Base-by-base conservation (phyloP, 2,797 vertebrate genomes). In the Halcyon leucocephala region DNA sequence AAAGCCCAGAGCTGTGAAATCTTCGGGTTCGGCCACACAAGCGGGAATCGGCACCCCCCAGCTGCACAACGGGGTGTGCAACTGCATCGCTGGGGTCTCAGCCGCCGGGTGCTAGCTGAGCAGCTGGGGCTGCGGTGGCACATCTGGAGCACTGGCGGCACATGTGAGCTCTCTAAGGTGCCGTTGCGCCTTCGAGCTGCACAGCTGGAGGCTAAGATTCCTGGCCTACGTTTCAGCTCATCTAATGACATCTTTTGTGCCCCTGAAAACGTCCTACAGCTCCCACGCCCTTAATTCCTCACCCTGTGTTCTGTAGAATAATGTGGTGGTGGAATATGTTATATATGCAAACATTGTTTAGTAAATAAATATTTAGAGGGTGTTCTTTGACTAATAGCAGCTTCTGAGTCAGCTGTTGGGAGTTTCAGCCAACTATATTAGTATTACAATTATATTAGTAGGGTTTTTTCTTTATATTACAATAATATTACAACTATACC, bases 81-180 rank as follows among this genome's bases (percentile, higher is more conserved):
- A 3, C 54, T 2, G 71, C 26, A 14, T 11, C 8, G 4, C 12
- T 4, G 39, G 9, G 10, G 26, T 22, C 46, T 13, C 42, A 6
- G 31, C 62, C 20, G n/a, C 3, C 19, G 12, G 33, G 14, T 10
- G 39, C 7, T 44, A 41, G 26, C 26, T 16, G 13, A 54, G 52
- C 26, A 62, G 35, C 60, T 28, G 60, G 16, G 37, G 26, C 37
- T 41, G 8, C 8, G 8, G 16, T 8, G 55, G 35, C 71, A 21
- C 64, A 12, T 2, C 19, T 55, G 66, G 70, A 66, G 3, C 7
- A 0, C 0, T 7, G 83, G 1, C 39, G 7, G 71, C 17, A 18
- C 4, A 0, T 8, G 15, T 6, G 60, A 3, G 1, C 15, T 49
- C 41, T 10, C 46, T 7, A 0, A 29, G 1, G 31, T 28, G 60